phyloP scores from a whole-genome alignment of 1,140 invertebrate species.

The Brachionus angularis region DNA sequence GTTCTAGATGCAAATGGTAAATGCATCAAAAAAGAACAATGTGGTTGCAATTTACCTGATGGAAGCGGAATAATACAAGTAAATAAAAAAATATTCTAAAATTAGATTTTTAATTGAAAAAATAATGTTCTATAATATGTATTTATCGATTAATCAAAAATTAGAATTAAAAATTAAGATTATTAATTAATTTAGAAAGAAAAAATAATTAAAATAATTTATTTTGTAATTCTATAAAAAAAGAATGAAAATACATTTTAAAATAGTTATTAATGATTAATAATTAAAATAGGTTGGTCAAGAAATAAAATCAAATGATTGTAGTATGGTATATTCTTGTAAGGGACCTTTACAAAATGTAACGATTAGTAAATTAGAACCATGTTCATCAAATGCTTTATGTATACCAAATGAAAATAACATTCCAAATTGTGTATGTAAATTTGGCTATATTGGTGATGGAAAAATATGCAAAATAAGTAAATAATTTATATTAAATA shows the following conservation, averaged over 20 bases:
- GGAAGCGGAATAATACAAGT: not conserved
- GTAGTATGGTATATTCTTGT: slow-evolving; percentile 3
- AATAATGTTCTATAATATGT: too few species aligned
- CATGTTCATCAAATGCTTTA: not conserved
- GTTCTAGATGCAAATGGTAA: not conserved
- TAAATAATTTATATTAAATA: too few species aligned
- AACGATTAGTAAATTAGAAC: not conserved
- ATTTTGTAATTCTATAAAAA: too few species aligned
- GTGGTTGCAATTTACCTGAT: slow-evolving; percentile 36
- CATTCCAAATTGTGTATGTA: slow-evolving; percentile 5
- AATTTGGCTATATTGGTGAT: not conserved
- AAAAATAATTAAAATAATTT: not conserved
- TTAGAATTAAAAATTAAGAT: too few species aligned
- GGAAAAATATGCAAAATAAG: not conserved
- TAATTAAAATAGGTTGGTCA: not conserved
- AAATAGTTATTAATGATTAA: not conserved
- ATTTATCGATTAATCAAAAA: too few species aligned
- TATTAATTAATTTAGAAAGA: not conserved
- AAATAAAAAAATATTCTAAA: too few species aligned
- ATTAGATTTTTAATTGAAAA: too few species aligned
- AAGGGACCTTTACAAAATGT: not conserved
- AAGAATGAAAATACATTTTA: too few species aligned
- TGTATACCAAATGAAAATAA: not conserved
- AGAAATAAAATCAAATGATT: not conserved
- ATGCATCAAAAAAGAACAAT: slow-evolving; percentile 11